Evolutionary conservation across 2,888 invertebrate species (phyloP).

Genomic region (Drosophila rellima): DNA sequence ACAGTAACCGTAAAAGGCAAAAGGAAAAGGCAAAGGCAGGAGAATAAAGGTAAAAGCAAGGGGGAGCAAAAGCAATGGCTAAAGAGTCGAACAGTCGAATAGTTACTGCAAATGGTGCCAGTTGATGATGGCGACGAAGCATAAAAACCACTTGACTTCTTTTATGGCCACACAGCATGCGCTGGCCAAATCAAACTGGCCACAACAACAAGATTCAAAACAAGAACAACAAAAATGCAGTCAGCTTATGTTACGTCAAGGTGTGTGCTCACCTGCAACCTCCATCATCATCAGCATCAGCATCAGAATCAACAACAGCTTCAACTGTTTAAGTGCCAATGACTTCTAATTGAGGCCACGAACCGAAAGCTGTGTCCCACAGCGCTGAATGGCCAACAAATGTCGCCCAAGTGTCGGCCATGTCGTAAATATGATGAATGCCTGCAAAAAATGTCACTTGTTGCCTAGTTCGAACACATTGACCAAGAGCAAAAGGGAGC

Average conservation of each 20-base stretch:
- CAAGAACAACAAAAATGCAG: slow-evolving; percentile 25
- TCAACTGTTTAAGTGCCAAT: slow-evolving; percentile 41
- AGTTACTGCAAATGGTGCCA: slow-evolving; percentile 72
- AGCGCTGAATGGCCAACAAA: slow-evolving; percentile 24
- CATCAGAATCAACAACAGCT: neutral
- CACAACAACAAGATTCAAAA: slow-evolving; percentile 32
- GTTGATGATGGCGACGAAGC: slow-evolving; percentile 76
- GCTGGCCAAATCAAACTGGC: slow-evolving; percentile 53
- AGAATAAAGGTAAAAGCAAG: neutral
- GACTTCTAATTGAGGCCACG: slow-evolving; percentile 65
- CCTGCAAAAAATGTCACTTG: slow-evolving; percentile 83
- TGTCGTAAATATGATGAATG: slow-evolving; percentile 83
- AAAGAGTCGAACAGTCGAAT: slow-evolving; percentile 31
- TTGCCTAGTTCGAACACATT: slow-evolving; percentile 58
- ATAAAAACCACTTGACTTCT: slow-evolving; percentile 73
- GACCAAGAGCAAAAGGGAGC: neutral
- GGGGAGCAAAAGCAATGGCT: slow-evolving; percentile 36
- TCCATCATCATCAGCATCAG: slow-evolving; percentile 8
- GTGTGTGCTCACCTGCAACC: slow-evolving; percentile 14
- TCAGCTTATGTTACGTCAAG: slow-evolving; percentile 17
- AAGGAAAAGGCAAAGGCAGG: slow-evolving; percentile 24
- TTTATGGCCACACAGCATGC: slow-evolving; percentile 74
- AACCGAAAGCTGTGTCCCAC: slow-evolving; percentile 12
- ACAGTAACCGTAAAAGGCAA: slow-evolving; percentile 71
- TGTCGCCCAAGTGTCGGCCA: slow-evolving; percentile 37